Conservation (phyloP, 1,140 invertebrate species). For the Dendroctonus valens region DNA sequence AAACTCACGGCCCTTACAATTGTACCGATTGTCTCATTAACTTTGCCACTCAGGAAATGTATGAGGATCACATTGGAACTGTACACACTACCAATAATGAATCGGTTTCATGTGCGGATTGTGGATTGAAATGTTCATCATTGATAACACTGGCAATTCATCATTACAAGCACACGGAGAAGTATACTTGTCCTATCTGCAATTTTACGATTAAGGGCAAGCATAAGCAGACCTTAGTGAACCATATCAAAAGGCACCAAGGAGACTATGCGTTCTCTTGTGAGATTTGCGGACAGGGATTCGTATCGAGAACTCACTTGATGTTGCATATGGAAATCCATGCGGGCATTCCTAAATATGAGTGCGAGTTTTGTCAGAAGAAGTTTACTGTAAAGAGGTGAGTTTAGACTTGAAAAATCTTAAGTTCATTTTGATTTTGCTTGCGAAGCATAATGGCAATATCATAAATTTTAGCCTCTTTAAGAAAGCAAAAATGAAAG, state of each 20-base stretch:
- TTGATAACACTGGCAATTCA: constrained; percentile 28
- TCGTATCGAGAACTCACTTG: constrained; percentile 49
- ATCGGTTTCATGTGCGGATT: constrained; percentile 25
- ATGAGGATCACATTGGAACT: constrained; percentile 50
- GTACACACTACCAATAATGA: constrained; percentile 20
- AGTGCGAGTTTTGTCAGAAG: constrained; percentile 53
- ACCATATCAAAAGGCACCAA: constrained; percentile 53
- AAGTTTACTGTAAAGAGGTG: constrained; percentile 49
- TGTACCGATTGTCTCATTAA: constrained; percentile 55
- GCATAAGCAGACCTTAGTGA: constrained; percentile 26
- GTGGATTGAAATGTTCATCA: constrained; percentile 25
- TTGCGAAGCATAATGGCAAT: too few relatives aligned
- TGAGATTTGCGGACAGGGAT: constrained; percentile 53
- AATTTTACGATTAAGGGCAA: constrained; percentile 20
- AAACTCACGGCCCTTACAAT: constrained; percentile 33
- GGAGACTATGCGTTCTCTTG: constrained; percentile 53
- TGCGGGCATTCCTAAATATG: constrained; percentile 38
- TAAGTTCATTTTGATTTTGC: too few relatives aligned
- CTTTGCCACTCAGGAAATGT: constrained; percentile 53
- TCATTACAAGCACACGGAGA: constrained; percentile 21
- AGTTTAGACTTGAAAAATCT: not conserved
- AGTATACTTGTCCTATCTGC: constrained; percentile 30
- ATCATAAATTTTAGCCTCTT: too few relatives aligned
- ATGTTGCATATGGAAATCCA: constrained; percentile 50
- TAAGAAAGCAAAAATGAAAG: too few relatives aligned